Conservation (phyloP, 2,113 vertebrate species). For the Gavialis gangeticus region DNA sequence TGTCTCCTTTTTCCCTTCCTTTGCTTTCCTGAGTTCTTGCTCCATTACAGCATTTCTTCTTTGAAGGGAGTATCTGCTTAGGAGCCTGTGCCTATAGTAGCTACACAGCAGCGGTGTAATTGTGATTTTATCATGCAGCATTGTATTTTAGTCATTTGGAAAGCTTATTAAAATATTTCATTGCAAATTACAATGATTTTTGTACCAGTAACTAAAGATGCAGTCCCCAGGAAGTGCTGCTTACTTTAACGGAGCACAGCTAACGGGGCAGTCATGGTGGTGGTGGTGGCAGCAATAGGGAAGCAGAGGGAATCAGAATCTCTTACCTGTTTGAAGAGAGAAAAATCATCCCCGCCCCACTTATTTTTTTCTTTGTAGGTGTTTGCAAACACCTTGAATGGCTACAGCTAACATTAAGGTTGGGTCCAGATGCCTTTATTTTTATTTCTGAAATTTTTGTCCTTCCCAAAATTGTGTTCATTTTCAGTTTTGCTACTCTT, state of each 20-base stretch:
- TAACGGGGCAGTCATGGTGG: conserved; percentile 43
- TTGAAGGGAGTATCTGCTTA: background rate
- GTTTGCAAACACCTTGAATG: conserved; percentile 21
- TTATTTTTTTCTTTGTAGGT: background rate
- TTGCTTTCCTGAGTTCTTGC: background rate
- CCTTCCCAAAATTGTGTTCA: background rate
- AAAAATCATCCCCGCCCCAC: background rate
- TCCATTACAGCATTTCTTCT: background rate
- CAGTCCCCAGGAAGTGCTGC: conserved; percentile 62
- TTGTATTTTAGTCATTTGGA: conserved; percentile 63
- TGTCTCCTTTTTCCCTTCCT: background rate
- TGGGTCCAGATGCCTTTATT: background rate
- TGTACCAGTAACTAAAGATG: conserved; percentile 67
- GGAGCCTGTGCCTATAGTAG: conserved; percentile 14
- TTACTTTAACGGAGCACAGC: conserved; percentile 69
- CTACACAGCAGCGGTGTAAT: conserved; percentile 4
- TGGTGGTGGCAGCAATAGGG: conserved; percentile 8
- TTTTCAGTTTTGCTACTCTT: background rate
- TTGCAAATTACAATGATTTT: conserved; percentile 43
- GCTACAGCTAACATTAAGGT: conserved; percentile 7
- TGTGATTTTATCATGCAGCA: conserved; percentile 57
- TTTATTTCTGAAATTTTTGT: conserved; percentile 8
- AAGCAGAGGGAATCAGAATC: conserved; percentile 52
- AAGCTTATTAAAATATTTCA: conserved; percentile 45
- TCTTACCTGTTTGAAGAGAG: conserved; percentile 24